Evolutionary conservation across 2,113 vertebrate genomes (phyloP).

Genomic region (Neodon shergylaensis): DNA sequence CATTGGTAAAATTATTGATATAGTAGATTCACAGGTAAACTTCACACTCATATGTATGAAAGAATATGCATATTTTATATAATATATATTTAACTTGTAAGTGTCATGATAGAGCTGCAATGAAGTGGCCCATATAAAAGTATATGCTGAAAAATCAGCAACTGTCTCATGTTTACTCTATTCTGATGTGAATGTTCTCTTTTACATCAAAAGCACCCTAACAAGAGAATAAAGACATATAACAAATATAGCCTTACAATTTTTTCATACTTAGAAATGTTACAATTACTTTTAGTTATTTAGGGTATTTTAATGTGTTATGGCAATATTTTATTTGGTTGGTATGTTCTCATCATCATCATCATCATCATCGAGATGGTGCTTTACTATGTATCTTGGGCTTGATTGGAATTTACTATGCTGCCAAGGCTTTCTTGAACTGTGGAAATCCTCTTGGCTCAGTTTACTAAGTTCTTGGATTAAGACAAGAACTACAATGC

Average conservation of each 20-base stretch:
- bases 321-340: neutral
- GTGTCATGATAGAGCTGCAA: too few relatives aligned
- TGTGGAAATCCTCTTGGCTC: neutral
- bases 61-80: too few relatives aligned
- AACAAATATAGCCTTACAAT: too few relatives aligned
- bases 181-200: too few relatives aligned
- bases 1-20: neutral
- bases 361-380: neutral
- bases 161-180: too few relatives aligned
- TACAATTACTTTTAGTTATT: neutral
- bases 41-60: neutral
- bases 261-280: neutral
- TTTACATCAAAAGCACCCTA: too few relatives aligned
- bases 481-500: neutral
- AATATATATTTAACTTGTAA: too few relatives aligned
- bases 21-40: neutral
- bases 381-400: neutral
- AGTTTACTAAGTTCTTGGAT: neutral
- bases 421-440: neutral
- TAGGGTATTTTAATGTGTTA: neutral
- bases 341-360: neutral
- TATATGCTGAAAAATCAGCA: too few relatives aligned
- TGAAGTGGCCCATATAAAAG: too few relatives aligned
- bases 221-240: too few relatives aligned
- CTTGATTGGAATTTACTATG: neutral